phyloP scores from a whole-genome alignment of 2,113 vertebrate genomes.

The Bubo scandiacus region DNA sequence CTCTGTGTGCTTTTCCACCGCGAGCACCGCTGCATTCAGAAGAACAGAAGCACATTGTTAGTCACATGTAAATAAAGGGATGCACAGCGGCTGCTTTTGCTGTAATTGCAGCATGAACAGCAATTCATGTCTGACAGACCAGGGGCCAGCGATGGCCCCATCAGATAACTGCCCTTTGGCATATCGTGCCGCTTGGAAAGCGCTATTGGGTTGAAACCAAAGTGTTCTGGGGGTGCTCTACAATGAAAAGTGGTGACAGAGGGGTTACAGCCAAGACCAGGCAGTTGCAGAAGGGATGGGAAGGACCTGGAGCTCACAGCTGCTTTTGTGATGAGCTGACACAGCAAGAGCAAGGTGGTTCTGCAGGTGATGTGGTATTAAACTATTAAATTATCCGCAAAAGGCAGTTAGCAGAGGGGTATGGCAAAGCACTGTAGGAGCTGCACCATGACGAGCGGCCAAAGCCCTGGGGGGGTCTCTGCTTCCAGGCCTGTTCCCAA shows the following conservation, averaged over 20 bases:
- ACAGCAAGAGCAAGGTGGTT: rapidly evolving
- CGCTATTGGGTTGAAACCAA: rapidly evolving
- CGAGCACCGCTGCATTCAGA: rapidly evolving
- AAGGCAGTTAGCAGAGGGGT: not conserved
- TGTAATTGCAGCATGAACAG: not conserved
- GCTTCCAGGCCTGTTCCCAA: rapidly evolving
- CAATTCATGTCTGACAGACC: too few species aligned
- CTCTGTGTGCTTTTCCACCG: rapidly evolving
- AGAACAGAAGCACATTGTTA: not conserved
- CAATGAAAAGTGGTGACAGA: rapidly evolving
- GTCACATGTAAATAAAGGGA: rapidly evolving
- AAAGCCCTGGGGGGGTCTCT: not conserved
- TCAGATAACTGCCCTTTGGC: not conserved
- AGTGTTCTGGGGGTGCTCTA: not conserved
- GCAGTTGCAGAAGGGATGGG: not conserved
- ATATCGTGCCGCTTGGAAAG: rapidly evolving
- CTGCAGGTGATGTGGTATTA: too few species aligned
- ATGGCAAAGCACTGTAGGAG: rapidly evolving
- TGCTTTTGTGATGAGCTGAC: not conserved
- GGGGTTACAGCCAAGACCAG: not conserved
- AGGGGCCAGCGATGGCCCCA: not conserved
- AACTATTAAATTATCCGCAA: not conserved
- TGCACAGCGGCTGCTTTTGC: not conserved
- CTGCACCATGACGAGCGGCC: rapidly evolving
- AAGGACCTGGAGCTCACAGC: too few species aligned